These are phyloP conservation scores for Benitochromis conjunctus DNA, from an alignment of 2,113 vertebrate genomes.

Conservation along the genomic window DNA sequence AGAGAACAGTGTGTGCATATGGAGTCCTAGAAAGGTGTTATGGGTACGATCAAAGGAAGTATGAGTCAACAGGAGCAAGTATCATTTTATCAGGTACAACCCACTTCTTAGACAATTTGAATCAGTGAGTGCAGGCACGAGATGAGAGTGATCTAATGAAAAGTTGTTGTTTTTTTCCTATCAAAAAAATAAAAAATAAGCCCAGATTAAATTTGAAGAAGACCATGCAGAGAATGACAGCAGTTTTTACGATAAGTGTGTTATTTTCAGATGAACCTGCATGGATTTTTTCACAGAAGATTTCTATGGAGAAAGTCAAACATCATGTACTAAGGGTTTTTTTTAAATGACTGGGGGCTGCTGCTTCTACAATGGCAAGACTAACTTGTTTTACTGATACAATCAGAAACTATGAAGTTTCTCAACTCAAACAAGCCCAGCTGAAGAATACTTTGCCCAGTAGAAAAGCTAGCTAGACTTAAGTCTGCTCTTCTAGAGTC, in stretches of 20 bases:
- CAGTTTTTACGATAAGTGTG: not conserved
- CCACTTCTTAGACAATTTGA: not conserved
- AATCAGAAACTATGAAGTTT: not conserved
- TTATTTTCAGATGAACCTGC: not conserved
- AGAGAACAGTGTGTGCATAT: not conserved
- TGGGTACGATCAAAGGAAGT: not conserved
- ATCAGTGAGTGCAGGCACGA: not conserved
- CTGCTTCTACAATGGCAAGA: not conserved
- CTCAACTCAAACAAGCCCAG: not conserved
- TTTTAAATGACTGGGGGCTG: accelerated
- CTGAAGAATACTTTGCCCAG: not conserved
- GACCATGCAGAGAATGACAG: not conserved
- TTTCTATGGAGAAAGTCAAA: not conserved
- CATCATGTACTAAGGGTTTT: not conserved
- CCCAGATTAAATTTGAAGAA: not conserved
- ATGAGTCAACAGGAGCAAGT: not conserved
- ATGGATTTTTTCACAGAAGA: not conserved
- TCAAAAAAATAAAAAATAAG: no score
- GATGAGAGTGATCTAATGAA: not conserved
- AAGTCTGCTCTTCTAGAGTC: not conserved
- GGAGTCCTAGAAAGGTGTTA: not conserved
- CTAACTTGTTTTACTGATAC: not conserved
- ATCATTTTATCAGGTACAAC: not conserved
- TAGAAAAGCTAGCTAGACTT: not conserved
- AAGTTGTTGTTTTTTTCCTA: not conserved